These are phyloP conservation scores for Eciton burchellii DNA, from an alignment of 1,140 invertebrate genomes.

Conservation along the genomic window DNA sequence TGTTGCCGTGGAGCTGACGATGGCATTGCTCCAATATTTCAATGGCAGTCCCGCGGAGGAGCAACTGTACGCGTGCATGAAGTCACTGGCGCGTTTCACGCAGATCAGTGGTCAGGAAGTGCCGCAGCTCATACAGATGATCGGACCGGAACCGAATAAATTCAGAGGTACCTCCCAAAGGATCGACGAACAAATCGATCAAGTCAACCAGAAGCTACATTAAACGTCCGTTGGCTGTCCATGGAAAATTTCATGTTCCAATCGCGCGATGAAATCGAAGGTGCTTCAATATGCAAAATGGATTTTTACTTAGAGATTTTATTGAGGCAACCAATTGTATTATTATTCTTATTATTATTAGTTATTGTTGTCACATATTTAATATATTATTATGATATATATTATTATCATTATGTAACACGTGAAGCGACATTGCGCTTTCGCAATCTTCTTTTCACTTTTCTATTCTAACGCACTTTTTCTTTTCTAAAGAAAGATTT, in stretches of 20 bases:
- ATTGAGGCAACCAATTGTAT: slow-evolving; percentile 39
- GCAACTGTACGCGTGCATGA: slow-evolving; percentile 91
- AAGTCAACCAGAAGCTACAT: slow-evolving; percentile 88
- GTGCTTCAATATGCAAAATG: slow-evolving; percentile 42
- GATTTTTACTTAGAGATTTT: slow-evolving; percentile 68
- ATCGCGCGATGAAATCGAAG: background rate
- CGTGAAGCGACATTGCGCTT: background rate
- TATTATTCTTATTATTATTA: slow-evolving; percentile 62
- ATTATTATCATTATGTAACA: slow-evolving; percentile 44
- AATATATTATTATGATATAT: slow-evolving; percentile 48
- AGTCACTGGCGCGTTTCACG: slow-evolving; percentile 92
- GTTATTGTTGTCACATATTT: slow-evolving; percentile 36
- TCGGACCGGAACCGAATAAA: slow-evolving; percentile 94
- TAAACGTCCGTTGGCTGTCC: slow-evolving; percentile 57
- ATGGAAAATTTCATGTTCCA: slow-evolving; percentile 47
- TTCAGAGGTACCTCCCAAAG: slow-evolving; percentile 93
- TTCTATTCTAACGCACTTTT: slow-evolving; percentile 23
- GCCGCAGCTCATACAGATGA: slow-evolving; percentile 95
- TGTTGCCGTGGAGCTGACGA: slow-evolving; percentile 95
- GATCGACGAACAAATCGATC: slow-evolving; percentile 92
- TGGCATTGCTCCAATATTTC: slow-evolving; percentile 96
- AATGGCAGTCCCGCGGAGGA: slow-evolving; percentile 92
- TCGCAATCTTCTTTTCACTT: slow-evolving; percentile 40
- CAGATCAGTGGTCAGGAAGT: slow-evolving; percentile 93
- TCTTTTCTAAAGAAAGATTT: slow-evolving; percentile 18